phyloP scores from a whole-genome alignment of 2,113 vertebrate species.

The Gallinago undulata region DNA sequence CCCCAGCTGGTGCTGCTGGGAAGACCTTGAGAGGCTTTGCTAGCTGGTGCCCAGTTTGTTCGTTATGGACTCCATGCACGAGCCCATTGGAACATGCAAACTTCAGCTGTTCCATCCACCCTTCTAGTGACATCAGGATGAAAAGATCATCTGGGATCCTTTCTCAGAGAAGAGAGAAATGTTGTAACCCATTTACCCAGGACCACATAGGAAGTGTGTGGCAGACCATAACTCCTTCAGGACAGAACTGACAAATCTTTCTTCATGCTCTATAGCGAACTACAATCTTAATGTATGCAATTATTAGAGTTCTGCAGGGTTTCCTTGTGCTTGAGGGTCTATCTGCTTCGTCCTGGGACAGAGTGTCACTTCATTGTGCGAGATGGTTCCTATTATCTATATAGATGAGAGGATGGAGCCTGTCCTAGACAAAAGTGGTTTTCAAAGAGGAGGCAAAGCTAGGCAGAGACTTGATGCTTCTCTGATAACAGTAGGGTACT shows the following conservation, averaged over 20 bases:
- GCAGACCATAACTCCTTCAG: neutral
- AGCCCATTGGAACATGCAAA: neutral
- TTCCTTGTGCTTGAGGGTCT: neutral
- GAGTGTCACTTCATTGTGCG: neutral
- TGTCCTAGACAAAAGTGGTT: neutral
- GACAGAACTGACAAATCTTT: neutral
- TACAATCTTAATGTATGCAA: neutral
- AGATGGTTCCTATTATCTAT: neutral
- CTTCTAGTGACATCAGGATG: neutral
- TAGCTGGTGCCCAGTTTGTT: neutral
- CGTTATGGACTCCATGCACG: accelerated
- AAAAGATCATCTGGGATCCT: neutral
- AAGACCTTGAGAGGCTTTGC: neutral
- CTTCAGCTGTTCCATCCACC: neutral
- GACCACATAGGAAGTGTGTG: neutral
- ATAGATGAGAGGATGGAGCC: neutral
- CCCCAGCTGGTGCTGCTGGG: neutral
- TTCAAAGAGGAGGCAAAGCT: neutral
- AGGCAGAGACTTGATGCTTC: neutral
- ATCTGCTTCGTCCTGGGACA: neutral
- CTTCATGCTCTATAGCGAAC: neutral
- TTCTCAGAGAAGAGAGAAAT: neutral
- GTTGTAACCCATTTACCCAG: neutral
- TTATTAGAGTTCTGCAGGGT: neutral
- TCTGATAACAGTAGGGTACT: neutral